Base-by-base conservation (phyloP, 2,113 vertebrate genomes). In the Chaenogobius annularis region DNA sequence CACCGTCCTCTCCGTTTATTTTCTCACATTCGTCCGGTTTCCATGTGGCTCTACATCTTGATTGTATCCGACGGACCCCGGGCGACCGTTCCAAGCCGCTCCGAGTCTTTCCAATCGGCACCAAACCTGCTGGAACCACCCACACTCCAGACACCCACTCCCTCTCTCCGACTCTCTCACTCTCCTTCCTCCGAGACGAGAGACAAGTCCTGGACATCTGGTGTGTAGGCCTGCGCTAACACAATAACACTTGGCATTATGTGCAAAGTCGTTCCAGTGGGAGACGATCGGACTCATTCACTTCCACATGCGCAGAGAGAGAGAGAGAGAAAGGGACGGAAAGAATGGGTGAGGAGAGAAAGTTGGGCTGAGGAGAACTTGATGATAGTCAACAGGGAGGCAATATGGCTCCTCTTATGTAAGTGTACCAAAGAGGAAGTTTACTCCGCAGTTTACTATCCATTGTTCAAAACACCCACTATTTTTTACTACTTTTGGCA, bases 161-260 rank as follows among this genome's bases (percentile, higher is more conserved):
- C 79, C 9, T 40, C 78, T 80, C 50, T 52, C 37, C 37, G 37
- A 7, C 50, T 55, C 22, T 23, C 55, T 23, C 55, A 5, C 22
- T 23, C 22, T 19, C 55, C 7, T 26, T 11, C 20, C 55, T 56
- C 78, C 6, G 68, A 70, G 54, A 61, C 73, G 10, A 0, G 61
- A 65, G 7, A 35, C 5, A 1, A 61, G 58, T 61, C 26, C 50
- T 19, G 64, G 64, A 66, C 64, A 66, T 43, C 43, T 66, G 64
- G 64, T 66, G 64, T 46, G 64, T 66, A 92, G 89, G 90, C 89
- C 87, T 89, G 85, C 73, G 82, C 58, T 81, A 86, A 81, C 87
- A 88, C 82, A 84, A 87, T 89, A 77, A 79, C 80, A 83, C 88
- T 85, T 84, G 89, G 77, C 84, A 85, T 85, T 79, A 66, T 87